Base-by-base conservation (phyloP, 2,113 vertebrate genomes). In the Melierax canorus region DNA sequence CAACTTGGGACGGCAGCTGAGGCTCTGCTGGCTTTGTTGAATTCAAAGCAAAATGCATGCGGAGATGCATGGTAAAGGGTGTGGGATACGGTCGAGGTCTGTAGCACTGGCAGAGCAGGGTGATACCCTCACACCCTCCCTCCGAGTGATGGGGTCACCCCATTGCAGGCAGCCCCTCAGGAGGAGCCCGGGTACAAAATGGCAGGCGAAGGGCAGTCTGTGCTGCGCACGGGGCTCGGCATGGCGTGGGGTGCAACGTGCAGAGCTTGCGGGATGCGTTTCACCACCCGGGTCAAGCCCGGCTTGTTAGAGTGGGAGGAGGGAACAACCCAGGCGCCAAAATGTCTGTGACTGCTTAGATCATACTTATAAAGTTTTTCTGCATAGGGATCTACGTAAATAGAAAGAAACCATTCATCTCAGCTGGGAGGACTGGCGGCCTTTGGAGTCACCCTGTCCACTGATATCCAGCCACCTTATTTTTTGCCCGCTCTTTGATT, bases 361-460 rank as follows among this genome's bases (percentile, higher is more conserved):
- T 96, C 96, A 95, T 74, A 58, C 88, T 94, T 85, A 82, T 36
- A 85, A 67, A 93, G 95, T 91, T 95, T 86, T 97, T 86, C 95
- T 97, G 97, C 94, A 94, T 71, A 78, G 20, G 23, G 94, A 91
- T 71, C 91, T 86, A 94, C 39, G 72, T 96, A 83, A 93, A 68
- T 90, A 95, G 88, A 97, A 97, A 96, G 96, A 69, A 96, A 43
- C 92, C 86, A 97, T 97, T 97, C 97, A 95, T 97, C 92, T 84
- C 83, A 84, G 64, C 82, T 84, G 56, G 68, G 86, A 95, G 79
- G 64, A 91, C 83, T 32, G 90, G 86, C 88, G 71, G 86, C 30
- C 68, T 93, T 95, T 92, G 86, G 96, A 97, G 90, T 86, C 92
- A 48, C 91, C 76, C 96, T 91, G 92, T 93, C 86, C 96, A 55